Evolutionary conservation across 2,888 invertebrate genomes (phyloP), one percentile per base, ranked within the genome.

Genomic region (Callimorpha dominula): DNA sequence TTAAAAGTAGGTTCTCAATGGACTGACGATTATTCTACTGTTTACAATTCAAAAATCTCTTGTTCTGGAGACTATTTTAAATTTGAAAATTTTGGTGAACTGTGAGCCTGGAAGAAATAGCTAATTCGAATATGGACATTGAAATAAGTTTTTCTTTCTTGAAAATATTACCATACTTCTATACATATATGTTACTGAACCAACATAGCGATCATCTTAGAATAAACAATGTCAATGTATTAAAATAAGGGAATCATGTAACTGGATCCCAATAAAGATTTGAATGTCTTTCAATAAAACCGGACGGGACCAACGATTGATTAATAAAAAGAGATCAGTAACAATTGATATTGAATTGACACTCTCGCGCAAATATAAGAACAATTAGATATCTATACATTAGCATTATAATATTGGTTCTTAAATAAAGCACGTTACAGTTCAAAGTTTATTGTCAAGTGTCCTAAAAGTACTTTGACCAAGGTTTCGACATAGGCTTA

Each of bases 271-370:
- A 64, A 65, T 67, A 52, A 72, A 72, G 77, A 75, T 73, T 70
- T 72, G 67, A 74, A 76, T 78, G 65, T 76, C 68, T 78, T 63
- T 62, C 77, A 82, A 81, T 80, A 77, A 79, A 78, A 71, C 73
- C 78, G 78, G 79, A 80, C 78, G 76, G 43, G 60, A 75, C 78
- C 60, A 74, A 70, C 85, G 82, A 86, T 82, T 84, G 82, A 85
- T 85, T 85, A 86, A 85, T 87, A 78, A 86, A 85, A 81, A 68
- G 74, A 86, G 84, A 86, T 85, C 85, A 83, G 82, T 82, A 76
- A 72, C 82, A 85, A 86, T 87, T 84, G 86, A 82, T 86, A 82
- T 71, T 71, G 73, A 80, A 80, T 76, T 75, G 80, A 80, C 78
- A 77, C 75, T 67, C 73, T 72, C 65, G 65, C 78, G 78, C 76